Evolutionary conservation across 2,113 vertebrate genomes (phyloP), one percentile per base, ranked within the genome.

Genomic region (Psephotus haematonotus): DNA sequence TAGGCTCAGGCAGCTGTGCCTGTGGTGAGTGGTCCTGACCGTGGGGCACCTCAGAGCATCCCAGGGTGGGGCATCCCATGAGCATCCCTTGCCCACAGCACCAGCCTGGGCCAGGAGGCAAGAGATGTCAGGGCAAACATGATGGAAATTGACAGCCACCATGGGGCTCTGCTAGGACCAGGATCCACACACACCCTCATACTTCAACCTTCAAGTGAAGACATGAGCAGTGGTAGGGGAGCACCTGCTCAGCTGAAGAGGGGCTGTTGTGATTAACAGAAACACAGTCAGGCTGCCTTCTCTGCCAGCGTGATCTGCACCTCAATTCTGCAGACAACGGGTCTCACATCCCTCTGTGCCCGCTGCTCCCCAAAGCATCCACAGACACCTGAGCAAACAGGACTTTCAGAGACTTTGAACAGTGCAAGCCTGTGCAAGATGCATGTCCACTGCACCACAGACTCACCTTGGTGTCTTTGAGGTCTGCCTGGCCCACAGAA

Each of bases 41-140:
- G 52, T 1, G 1, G 50, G 37, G 49, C 2, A 6, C 11, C 49
- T 10, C 1, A 0, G 28, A 7, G 19, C 27, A 60, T 4, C 63
- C 39, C 0, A 1, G 50, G 22, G 31, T 15, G 24, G 27, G 19
- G 6, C 17, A 43, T 8, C 64, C 57, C 17, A 1, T 2, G 0
- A 41, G 4, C 60, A 25, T 4, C 87, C 46, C 53, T 44, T 72
- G 33, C 53, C 62, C 64, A 16, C 75, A 50, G 59, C 67, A 50
- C 7, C 81, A 41, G 59, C 33, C 46, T 5, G 24, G 9, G 41
- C 1, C 29, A 18, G 70, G 15, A n/a, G 2, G 22, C 18, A 8
- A 52, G 65, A 14, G 46, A n/a, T 1, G 25, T 29, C 47, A 8
- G 65, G 69, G 7, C 43, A 31, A 27, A 35, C 1, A 4, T 12